Conservation (phyloP, 1,140 invertebrate genomes). For the Drosophila nikananu region DNA sequence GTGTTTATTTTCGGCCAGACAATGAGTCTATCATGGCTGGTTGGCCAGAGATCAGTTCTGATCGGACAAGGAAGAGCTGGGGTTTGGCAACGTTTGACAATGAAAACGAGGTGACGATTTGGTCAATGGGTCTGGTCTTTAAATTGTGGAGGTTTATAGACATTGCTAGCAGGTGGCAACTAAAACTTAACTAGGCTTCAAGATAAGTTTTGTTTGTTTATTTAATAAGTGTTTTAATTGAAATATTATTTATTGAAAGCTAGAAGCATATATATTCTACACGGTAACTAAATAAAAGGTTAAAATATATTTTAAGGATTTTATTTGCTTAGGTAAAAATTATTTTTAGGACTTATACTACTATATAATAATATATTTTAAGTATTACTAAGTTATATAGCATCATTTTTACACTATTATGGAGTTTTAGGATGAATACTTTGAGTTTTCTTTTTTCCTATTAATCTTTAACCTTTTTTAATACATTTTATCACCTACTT, state of each 20-base stretch:
- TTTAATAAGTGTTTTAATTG: neutral
- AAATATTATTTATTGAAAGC: neutral
- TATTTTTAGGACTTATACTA: no score
- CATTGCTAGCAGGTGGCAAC: slow-evolving; percentile 18
- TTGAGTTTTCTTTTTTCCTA: neutral
- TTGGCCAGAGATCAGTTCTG: slow-evolving; percentile 6
- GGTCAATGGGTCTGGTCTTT: slow-evolving; percentile 47
- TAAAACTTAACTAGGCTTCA: neutral
- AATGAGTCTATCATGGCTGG: slow-evolving; percentile 34
- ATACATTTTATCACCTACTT: rapidly evolving
- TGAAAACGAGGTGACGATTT: slow-evolving; percentile 59
- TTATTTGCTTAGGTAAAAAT: no score
- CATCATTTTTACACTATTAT: no score
- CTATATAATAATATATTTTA: neutral
- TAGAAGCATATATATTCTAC: neutral
- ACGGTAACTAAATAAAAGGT: no score
- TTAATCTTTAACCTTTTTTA: neutral
- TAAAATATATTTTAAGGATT: neutral
- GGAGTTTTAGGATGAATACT: neutral
- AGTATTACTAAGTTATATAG: neutral
- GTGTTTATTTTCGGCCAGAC: slow-evolving; percentile 36
- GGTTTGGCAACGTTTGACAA: slow-evolving; percentile 13
- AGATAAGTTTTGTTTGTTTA: no score
- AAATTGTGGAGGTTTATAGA: slow-evolving; percentile 16
- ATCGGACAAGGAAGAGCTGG: neutral